These are phyloP conservation scores for Sitodiplosis mosellana DNA, from an alignment of 1,140 invertebrate species.

Conservation along the genomic window DNA sequence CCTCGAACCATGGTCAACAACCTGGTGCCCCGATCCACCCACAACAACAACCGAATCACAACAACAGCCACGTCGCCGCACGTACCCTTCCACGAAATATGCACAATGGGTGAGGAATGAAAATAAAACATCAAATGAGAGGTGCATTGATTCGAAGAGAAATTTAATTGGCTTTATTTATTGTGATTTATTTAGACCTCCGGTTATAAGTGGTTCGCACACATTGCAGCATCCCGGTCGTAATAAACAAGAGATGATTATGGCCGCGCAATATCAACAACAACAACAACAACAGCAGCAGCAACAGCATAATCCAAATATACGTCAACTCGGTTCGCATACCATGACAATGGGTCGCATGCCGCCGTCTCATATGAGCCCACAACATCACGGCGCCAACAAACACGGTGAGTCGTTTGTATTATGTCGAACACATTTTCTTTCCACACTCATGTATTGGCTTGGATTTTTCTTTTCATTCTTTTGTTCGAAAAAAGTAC, in stretches of 20 bases:
- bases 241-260: slow-evolving; percentile 24
- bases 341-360: slow-evolving; percentile 28
- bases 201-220: slow-evolving; percentile 23
- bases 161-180: slow-evolving; percentile 8
- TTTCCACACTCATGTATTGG: not conserved
- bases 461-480: not conserved
- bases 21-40: slow-evolving; percentile 15
- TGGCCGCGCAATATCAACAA: slow-evolving; percentile 17
- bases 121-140: too few species aligned
- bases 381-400: slow-evolving; percentile 24
- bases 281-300: slow-evolving; percentile 8
- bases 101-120: slow-evolving; percentile 26
- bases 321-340: slow-evolving; percentile 29
- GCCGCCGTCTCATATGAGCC: slow-evolving; percentile 31
- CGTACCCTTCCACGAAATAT: slow-evolving; percentile 23
- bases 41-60: slow-evolving; percentile 23
- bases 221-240: slow-evolving; percentile 24
- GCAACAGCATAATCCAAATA: slow-evolving; percentile 15
- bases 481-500: too few species aligned
- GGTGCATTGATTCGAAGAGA: slow-evolving; percentile 2
- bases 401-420: slow-evolving; percentile 2
- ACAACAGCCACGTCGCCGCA: slow-evolving; percentile 20
- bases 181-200: slow-evolving; percentile 12
- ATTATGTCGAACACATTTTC: slow-evolving; percentile 3
- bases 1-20: slow-evolving; percentile 22